Base-by-base conservation (phyloP, 1,140 invertebrate species). In the Plutomurus gul region DNA sequence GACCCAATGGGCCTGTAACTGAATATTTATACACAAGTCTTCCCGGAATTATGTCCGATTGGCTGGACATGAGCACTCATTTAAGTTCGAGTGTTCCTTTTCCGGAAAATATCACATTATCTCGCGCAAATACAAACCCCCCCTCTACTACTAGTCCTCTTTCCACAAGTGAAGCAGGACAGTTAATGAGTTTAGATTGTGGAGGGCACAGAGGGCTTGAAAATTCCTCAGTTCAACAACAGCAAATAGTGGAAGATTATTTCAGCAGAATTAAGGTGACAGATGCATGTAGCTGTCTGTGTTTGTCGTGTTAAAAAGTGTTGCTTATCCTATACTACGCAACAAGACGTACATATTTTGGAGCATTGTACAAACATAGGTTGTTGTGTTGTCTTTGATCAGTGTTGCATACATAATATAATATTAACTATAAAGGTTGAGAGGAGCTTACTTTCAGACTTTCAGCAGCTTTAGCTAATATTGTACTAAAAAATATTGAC, bases 11-110 rank as follows among this genome's bases (percentile, higher is more conserved):
- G 78, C 77, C 80, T 18, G 85, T 51, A 51, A 92, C 92, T 1
- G 90, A 92, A 85, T 91, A 91, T 82, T 88, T 92, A 82, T 89
- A 91, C 73, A 90, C 92, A 80, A 91, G 93, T 87, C 87, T 94
- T 60, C 92, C 93, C 5, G 91, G 92, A 77, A 65, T 65, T n/a
- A 90, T 94, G 81, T 92, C 92, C 87, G 92, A 92, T 84, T 95
- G 93, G 93, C 91, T 90, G 85, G 93, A 94, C 85, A 90, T 93
- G 85, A 94, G 92, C 86, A 94, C 93, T 65, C 94, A 94, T 85
- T 87, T 94, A 82, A 89, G 89, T 82, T 71, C 80, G 20, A 77
- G 75, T 43, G 40, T 70, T 10, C 70, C 22, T 36, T 30, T 72
- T 33, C 56, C 56, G 5, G 56, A 30, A 30, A 25, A 36, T 18